Conservation (phyloP, 2,888 invertebrate genomes). For the Hoplodrina ambigua region DNA sequence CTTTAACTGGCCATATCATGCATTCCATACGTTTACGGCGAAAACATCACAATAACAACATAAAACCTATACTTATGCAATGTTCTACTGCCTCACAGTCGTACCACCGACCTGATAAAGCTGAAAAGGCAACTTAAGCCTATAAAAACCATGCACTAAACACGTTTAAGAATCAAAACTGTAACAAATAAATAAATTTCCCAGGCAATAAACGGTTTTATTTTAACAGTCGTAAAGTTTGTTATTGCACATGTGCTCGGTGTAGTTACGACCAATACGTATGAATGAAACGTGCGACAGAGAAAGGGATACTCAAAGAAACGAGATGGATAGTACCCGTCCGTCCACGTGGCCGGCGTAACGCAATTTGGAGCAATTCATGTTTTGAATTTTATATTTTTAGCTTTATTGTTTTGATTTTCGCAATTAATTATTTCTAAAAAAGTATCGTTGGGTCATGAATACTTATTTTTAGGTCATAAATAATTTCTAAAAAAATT, state of each 20-base stretch:
- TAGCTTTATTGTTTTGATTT: not conserved
- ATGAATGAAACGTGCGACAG: constrained; percentile 87
- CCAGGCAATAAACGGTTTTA: constrained; percentile 88
- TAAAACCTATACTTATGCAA: constrained; percentile 90
- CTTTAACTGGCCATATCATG: constrained; percentile 85
- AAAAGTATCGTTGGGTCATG: not conserved
- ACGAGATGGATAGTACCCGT: constrained; percentile 79
- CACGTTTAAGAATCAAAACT: constrained; percentile 84
- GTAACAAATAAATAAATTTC: constrained; percentile 88
- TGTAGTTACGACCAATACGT: constrained; percentile 84
- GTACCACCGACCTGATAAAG: constrained; percentile 90
- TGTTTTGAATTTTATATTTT: constrained; percentile 61
- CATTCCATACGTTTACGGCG: constrained; percentile 88
- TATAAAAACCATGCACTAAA: constrained; percentile 91
- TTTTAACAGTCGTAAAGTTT: constrained; percentile 86
- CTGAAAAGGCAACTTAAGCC: constrained; percentile 90
- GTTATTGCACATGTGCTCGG: constrained; percentile 84
- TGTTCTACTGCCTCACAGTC: constrained; percentile 89
- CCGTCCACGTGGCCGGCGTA: constrained; percentile 87
- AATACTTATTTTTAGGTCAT: not conserved
- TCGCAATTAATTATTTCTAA: not conserved
- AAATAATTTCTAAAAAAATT: not conserved
- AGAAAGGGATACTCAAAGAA: constrained; percentile 75
- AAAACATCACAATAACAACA: constrained; percentile 90
- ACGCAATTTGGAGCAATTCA: constrained; percentile 82